Conservation (phyloP, 2,888 invertebrate species). For the Galerucella pusilla region DNA sequence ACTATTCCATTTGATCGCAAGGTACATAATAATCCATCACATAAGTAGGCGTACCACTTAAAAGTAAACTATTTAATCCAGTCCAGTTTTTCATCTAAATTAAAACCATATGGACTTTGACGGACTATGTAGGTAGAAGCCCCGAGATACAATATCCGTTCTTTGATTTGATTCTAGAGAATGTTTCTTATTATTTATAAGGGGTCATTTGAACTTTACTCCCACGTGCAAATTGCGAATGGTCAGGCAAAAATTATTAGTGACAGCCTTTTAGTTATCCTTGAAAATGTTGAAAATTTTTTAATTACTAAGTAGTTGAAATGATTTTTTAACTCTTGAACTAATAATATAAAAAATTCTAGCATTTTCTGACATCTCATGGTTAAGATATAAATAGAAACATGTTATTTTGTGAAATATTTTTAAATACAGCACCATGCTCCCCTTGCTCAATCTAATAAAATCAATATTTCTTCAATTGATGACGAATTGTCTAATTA, state of each 20-base stretch:
- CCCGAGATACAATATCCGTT: constrained; percentile 31
- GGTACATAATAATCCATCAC: constrained; percentile 12
- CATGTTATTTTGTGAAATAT: too few relatives aligned
- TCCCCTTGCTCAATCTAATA: too few relatives aligned
- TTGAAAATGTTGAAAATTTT: too few relatives aligned
- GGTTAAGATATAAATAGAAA: too few relatives aligned
- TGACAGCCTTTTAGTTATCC: background rate
- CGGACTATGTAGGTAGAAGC: constrained; percentile 30
- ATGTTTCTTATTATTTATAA: background rate
- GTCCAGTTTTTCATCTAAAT: constrained; percentile 32
- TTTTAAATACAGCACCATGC: too few relatives aligned
- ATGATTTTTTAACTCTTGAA: too few relatives aligned
- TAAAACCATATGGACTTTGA: constrained; percentile 28
- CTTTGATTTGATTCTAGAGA: constrained; percentile 22
- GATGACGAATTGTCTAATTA: too few relatives aligned
- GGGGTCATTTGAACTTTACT: constrained; percentile 4
- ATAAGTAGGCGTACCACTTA: constrained; percentile 41
- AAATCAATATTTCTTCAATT: too few relatives aligned
- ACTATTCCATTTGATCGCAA: background rate
- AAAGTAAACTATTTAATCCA: constrained; percentile 40
- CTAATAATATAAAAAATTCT: too few relatives aligned
- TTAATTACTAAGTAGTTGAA: too few relatives aligned
- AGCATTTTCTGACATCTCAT: too few relatives aligned
- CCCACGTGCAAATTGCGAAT: background rate
- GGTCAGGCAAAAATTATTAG: background rate